Base-by-base conservation (phyloP, 2,797 vertebrate species). In the Sebastes hubbsi region DNA sequence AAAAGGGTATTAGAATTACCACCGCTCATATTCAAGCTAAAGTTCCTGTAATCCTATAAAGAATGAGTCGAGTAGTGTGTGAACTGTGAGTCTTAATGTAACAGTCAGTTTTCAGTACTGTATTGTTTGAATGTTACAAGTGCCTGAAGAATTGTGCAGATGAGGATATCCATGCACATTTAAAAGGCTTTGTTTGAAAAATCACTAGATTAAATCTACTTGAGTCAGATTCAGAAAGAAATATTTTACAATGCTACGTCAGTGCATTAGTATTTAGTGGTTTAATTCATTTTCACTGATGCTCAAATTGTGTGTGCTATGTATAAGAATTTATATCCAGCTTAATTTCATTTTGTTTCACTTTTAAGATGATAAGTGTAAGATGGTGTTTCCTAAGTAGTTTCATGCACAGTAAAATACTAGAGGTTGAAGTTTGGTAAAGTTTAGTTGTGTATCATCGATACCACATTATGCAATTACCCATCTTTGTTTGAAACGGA, bases 71-170 rank as follows among this genome's bases (percentile, higher is more conserved):
- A 81, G 60, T 69, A 25, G 79, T 75, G 77, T 84, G 80, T 81
- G 68, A 83, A 78, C 83, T 88, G 75, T 88, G 66, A 82, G 78
- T 88, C 81, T 87, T 90, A 84, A 86, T 70, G 78, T 87, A 77
- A 78, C 82, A 83, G 79, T 79, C 82, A 83, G 79, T 79, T 81
- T 77, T 88, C 87, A 88, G 88, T 90, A 89, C 89, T 92, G 87
- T 94, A 91, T 92, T 91, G 79, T 95, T 91, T 92, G 88, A 95
- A 93, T 91, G 91, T 93, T 94, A 92, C 90, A 96, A 96, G 95
- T 96, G 95, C 95, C 95, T 96, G 92, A 94, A 92, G 84, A 94
- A 87, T 91, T 90, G 87, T 94, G 87, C 91, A n/a, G 22, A 92
- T 91, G 92, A 85, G 88, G 74, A 88, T 90, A 77, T 83, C 76